These are phyloP conservation scores for Macaca fascicularis DNA, from an alignment of 2,113 vertebrate genomes.

Conservation along the genomic window DNA sequence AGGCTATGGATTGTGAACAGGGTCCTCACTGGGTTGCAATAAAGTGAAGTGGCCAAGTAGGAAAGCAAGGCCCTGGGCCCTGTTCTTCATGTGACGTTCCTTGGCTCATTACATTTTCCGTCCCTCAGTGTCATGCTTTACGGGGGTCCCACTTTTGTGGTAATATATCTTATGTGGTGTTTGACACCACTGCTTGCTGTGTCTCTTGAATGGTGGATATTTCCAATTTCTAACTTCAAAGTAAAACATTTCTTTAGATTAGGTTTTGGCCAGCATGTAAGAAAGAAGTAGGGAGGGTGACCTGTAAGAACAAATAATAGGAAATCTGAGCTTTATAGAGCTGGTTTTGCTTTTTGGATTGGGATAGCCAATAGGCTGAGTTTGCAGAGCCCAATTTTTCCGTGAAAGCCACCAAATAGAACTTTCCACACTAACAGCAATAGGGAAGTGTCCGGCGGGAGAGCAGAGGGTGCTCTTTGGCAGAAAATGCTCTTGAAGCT, in stretches of 20 bases:
- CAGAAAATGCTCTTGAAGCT: not conserved
- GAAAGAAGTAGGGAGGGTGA: not conserved
- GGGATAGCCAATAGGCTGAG: not conserved
- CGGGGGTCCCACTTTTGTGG: not conserved
- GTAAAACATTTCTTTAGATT: not conserved
- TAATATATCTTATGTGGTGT: not conserved
- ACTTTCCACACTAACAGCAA: not conserved
- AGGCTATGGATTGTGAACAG: not conserved
- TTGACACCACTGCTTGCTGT: not conserved
- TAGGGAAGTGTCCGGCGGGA: no score
- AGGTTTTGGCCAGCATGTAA: not conserved
- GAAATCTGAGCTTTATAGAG: not conserved
- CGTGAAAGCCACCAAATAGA: not conserved
- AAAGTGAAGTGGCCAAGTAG: not conserved
- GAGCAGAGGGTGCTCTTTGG: not conserved
- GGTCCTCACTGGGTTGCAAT: not conserved
- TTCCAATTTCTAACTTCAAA: slow-evolving; percentile 3
- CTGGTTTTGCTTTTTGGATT: not conserved
- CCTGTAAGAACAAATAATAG: not conserved
- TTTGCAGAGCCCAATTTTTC: not conserved
- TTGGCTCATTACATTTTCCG: not conserved
- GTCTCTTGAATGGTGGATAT: not conserved
- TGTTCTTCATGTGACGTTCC: fast-evolving
- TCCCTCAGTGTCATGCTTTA: not conserved
- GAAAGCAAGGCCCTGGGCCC: not conserved